These are phyloP conservation scores for Pollicipes pollicipes DNA, from an alignment of 1,140 invertebrate species.

Conservation along the genomic window DNA sequence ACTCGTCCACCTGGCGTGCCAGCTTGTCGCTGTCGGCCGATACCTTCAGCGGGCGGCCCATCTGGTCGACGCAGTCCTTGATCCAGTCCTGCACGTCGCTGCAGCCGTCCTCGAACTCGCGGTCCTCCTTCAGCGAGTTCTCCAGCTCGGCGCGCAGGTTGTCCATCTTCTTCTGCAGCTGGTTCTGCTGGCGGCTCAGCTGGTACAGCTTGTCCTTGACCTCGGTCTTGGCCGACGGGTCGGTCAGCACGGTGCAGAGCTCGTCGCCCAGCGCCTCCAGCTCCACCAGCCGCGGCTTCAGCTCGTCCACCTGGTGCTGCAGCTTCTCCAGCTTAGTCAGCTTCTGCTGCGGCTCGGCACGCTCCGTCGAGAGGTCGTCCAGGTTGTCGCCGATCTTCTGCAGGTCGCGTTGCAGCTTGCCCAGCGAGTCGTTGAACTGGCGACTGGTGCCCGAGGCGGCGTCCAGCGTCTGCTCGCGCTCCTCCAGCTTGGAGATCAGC, in stretches of 20 bases:
- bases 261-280: conserved; percentile 69
- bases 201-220: conserved; percentile 70
- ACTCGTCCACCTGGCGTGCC: conserved; percentile 65
- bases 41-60: conserved; percentile 57
- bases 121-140: conserved; percentile 45
- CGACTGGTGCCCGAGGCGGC: conserved; percentile 71
- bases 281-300: conserved; percentile 66
- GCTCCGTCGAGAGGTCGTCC: conserved; percentile 56
- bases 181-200: conserved; percentile 62
- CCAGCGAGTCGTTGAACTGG: conserved; percentile 72
- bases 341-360: conserved; percentile 59
- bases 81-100: conserved; percentile 75
- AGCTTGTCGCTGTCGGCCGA: conserved; percentile 68
- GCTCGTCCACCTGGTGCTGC: conserved; percentile 68
- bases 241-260: conserved; percentile 70
- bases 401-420: conserved; percentile 55
- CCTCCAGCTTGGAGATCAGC: conserved; percentile 54
- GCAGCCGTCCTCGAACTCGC: conserved; percentile 70
- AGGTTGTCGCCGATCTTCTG: conserved; percentile 68
- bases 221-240: conserved; percentile 71
- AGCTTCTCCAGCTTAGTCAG: conserved; percentile 59
- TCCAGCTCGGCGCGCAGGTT: conserved; percentile 77
- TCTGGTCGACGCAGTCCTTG: conserved; percentile 45
- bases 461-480: conserved; percentile 60
- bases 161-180: conserved; percentile 71